Evolutionary conservation across 2,888 invertebrate genomes (phyloP).

Genomic region (Panopea generosa): DNA sequence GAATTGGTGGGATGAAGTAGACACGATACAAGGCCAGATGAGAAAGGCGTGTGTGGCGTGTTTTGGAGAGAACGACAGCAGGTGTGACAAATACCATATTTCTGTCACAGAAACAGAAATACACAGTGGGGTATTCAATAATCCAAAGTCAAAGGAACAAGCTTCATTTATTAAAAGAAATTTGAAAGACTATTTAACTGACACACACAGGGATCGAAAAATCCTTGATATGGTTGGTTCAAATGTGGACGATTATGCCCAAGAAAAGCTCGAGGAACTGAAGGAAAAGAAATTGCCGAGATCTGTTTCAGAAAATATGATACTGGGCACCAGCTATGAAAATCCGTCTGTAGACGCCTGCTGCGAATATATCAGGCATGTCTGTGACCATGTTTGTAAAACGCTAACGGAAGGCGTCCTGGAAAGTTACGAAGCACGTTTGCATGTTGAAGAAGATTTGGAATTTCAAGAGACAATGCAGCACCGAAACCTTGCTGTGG

Average conservation of each 20-base stretch:
- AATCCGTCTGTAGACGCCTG: slow-evolving; percentile 7
- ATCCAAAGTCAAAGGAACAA: slow-evolving; percentile 30
- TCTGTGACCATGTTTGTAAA: slow-evolving; percentile 52
- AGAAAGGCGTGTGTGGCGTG: slow-evolving; percentile 45
- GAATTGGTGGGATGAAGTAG: slow-evolving; percentile 51
- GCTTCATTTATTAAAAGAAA: slow-evolving; percentile 40
- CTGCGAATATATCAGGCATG: slow-evolving; percentile 25
- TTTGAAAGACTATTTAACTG: slow-evolving; percentile 28
- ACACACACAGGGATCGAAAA: slow-evolving; percentile 48
- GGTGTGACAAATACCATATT: slow-evolving; percentile 51
- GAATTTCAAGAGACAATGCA: slow-evolving; percentile 53
- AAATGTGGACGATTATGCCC: slow-evolving; percentile 47
- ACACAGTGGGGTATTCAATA: slow-evolving; percentile 41
- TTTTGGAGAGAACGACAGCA: slow-evolving; percentile 31
- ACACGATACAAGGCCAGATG: slow-evolving; percentile 34
- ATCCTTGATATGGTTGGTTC: slow-evolving; percentile 40
- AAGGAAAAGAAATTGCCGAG: slow-evolving; percentile 35
- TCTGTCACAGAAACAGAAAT: slow-evolving; percentile 62
- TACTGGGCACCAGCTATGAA: slow-evolving; percentile 33
- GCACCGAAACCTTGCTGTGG: slow-evolving; percentile 47
- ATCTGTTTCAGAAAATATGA: slow-evolving; percentile 5
- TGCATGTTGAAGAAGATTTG: slow-evolving; percentile 51
- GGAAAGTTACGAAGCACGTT: slow-evolving; percentile 36
- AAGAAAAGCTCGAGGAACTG: slow-evolving; percentile 38
- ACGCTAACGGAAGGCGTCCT: slow-evolving; percentile 40